Evolutionary conservation across 2,113 vertebrate genomes (phyloP).

Genomic region (Dryoscopus gambensis): DNA sequence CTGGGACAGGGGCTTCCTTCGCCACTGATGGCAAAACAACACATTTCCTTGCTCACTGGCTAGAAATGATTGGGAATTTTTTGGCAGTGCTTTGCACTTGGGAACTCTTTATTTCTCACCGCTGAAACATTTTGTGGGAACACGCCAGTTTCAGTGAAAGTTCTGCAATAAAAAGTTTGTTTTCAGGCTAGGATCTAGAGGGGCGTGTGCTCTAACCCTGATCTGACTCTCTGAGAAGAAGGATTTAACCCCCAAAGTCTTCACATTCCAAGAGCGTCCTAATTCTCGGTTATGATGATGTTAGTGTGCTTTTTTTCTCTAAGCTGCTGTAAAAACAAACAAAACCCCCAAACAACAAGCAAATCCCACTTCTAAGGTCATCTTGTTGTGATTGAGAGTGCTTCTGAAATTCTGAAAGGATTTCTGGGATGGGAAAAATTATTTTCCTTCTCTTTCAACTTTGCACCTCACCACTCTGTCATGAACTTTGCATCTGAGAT

Average conservation of each 20-base stretch:
- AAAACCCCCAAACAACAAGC: not conserved
- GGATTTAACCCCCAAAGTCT: not conserved
- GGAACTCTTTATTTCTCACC: conserved; percentile 48
- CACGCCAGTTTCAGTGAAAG: conserved; percentile 6
- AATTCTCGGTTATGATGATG: not conserved
- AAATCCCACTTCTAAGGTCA: not conserved
- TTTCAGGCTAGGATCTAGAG: not conserved
- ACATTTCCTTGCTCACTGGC: not conserved
- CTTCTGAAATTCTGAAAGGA: not conserved
- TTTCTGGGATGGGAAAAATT: conserved; percentile 19
- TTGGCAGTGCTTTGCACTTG: not conserved
- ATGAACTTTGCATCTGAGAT: conserved; percentile 19
- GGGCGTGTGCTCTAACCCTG: not conserved
- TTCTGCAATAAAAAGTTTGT: conserved; percentile 15
- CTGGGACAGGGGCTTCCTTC: not conserved
- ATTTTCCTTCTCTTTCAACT: conserved; percentile 20
- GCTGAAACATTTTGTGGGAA: conserved; percentile 51
- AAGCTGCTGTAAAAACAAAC: not conserved
- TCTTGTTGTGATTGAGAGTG: not conserved
- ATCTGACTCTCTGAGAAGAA: not conserved
- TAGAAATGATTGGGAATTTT: not conserved
- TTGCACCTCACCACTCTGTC: conserved; percentile 14
- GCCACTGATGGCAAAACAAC: not conserved
- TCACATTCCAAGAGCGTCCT: not conserved
- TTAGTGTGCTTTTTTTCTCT: not conserved